Percentiles rank a stretch among this genome's conserved stretches.
phyloP scores from a whole-genome alignment of 2,113 vertebrate genomes.

The Scopus umbretta region DNA sequence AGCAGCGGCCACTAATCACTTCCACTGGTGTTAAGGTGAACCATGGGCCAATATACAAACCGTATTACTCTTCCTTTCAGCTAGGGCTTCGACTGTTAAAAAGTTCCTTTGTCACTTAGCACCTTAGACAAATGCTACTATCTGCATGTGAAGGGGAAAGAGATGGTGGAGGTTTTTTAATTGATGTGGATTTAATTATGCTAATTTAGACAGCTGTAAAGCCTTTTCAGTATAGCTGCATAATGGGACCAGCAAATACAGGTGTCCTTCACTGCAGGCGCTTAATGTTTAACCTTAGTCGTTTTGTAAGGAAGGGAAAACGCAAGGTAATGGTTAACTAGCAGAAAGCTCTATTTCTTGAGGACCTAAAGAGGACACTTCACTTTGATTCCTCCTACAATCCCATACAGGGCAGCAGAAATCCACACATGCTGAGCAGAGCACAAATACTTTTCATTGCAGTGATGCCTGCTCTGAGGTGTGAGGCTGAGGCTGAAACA shows the following conservation, averaged over 20 bases:
- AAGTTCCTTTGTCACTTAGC: conserved; percentile 80
- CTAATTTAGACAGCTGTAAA: conserved; percentile 88
- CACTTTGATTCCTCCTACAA: not conserved
- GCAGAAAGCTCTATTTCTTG: conserved; percentile 46
- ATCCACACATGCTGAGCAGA: not conserved
- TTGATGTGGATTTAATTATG: conserved; percentile 96
- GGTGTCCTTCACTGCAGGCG: conserved; percentile 82
- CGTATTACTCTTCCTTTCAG: conserved; percentile 77
- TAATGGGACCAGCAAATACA: conserved; percentile 83
- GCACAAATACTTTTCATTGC: not conserved
- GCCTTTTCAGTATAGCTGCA: conserved; percentile 66
- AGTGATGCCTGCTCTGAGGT: not conserved
- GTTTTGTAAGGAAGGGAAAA: conserved; percentile 63
- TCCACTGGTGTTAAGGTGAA: conserved; percentile 76
- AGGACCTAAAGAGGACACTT: conserved; percentile 48
- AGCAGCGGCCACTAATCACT: conserved; percentile 68
- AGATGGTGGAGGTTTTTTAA: conserved; percentile 86
- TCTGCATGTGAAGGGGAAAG: conserved; percentile 87
- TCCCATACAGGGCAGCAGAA: not conserved
- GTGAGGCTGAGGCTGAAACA: not conserved
- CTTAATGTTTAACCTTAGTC: conserved; percentile 77
- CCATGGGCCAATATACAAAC: conserved; percentile 74
- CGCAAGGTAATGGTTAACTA: conserved; percentile 61
- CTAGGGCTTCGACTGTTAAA: conserved; percentile 67
- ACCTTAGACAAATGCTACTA: conserved; percentile 84